Conservation (phyloP, 2,797 vertebrate species). For the Gadopsis bispinosus region DNA sequence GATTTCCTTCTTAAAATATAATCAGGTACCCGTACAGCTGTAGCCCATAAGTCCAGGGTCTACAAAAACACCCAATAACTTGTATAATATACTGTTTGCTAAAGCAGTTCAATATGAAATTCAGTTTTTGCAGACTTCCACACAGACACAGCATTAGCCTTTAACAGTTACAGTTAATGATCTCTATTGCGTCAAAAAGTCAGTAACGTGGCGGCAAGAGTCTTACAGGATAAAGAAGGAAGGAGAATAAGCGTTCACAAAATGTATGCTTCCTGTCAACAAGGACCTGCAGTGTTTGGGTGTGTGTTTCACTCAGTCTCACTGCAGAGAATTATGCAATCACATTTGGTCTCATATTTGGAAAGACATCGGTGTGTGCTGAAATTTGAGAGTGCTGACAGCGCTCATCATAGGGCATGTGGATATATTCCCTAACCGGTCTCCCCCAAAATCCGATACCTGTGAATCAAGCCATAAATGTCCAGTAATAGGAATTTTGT, state of each 20-base stretch:
- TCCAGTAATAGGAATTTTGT: background rate
- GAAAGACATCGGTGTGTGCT: no score
- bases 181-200: background rate
- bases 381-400: constrained; percentile 2
- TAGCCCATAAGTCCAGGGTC: background rate
- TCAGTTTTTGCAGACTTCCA: background rate
- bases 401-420: background rate
- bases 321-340: background rate
- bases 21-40: background rate
- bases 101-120: background rate
- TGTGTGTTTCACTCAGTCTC: background rate
- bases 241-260: background rate
- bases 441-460: background rate
- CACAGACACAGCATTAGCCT: background rate
- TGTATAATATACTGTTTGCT: background rate
- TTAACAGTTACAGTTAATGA: background rate
- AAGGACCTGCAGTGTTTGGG: background rate
- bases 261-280: background rate
- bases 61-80: background rate
- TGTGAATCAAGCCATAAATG: background rate
- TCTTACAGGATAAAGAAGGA: background rate
- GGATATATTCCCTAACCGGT: background rate
- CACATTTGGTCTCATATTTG: constrained; percentile 2
- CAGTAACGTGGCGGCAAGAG: background rate
- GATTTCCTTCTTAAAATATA: background rate